Base-by-base conservation (phyloP, 2,888 invertebrate species). In the Argyresthia goedartella region DNA sequence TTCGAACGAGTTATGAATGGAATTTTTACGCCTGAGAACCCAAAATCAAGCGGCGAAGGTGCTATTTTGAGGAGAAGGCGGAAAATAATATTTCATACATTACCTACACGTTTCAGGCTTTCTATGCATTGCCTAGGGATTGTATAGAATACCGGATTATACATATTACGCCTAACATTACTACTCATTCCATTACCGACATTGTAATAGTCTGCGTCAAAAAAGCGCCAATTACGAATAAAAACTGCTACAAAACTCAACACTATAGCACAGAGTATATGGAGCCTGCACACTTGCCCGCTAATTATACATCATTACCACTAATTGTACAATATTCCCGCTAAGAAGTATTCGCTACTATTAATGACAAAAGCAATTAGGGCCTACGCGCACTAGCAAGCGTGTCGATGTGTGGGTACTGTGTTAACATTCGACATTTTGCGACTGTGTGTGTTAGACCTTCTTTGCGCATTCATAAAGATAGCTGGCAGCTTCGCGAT, bases 321-420 rank as follows among this genome's bases (percentile, higher is more conserved):
- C 81, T 82, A 85, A 82, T 84, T 84, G 82, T 84, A 81, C 76
- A 73, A 79, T 77, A 77, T 47, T 48, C 69, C 73, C 72, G 69
- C 78, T 81, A 81, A 84, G 84, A 84, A 84, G 81, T 81, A 84
- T 84, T 80, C 75, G 82, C 82, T 74, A 81, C 80, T 82, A 85
- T 84, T 85, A 85, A 85, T 82, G 85, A 85, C 84, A 82, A 84
- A 84, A 81, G 85, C 82, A 84, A 85, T 85, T 86, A 86, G 81
- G 81, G 76, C 69, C 65, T 68, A 71, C 79, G 62, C 75, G 80
- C 77, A 80, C 80, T 57, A 46, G 51, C 57, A 57, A 58, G 53
- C 57, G 50, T 55, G 58, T 59, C 63, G 64, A 62, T 60, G 64
- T 56, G 56, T 46, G 55, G 57, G 58, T 52, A 56, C 52, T 56